A percentile compares a stretch with the other conserved stretches of the same genome.
phyloP scores from a whole-genome alignment of 2,888 invertebrate species.

The Caenorhabditis wallacei region DNA sequence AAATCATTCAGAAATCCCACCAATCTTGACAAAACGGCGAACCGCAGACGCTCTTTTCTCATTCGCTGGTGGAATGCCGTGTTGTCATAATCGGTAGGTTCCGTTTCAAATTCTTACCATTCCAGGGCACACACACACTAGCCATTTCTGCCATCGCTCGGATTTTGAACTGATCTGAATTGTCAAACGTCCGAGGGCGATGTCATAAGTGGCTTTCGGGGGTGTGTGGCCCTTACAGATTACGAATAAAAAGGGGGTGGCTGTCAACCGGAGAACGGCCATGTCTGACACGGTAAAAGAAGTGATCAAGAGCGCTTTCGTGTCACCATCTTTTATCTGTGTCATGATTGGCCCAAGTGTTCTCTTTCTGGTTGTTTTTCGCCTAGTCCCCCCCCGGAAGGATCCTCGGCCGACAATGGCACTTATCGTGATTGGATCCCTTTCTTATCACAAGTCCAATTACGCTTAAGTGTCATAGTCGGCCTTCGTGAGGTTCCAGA shows the following conservation, averaged over 20 bases:
- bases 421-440: not conserved
- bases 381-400: not conserved
- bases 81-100: not conserved
- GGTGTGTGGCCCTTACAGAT: not conserved
- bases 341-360: not conserved
- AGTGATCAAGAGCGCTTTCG: not conserved
- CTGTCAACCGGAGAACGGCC: not conserved
- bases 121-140: not conserved
- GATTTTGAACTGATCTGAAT: not conserved
- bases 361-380: not conserved
- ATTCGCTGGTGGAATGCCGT: too few relatives aligned
- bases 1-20: not conserved
- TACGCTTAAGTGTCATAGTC: conserved; percentile 38
- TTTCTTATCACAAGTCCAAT: not conserved
- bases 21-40: too few relatives aligned
- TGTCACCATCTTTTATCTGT: conserved; percentile 8
- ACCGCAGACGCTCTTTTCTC: too few relatives aligned
- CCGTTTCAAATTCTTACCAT: not conserved
- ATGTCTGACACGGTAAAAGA: not conserved
- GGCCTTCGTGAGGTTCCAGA: too few relatives aligned
- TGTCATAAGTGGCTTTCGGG: conserved; percentile 4
- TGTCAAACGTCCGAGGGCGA: not conserved
- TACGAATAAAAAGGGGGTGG: not conserved
- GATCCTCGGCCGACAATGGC: not conserved
- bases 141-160: not conserved